Evolutionary conservation across 2,888 invertebrate species (phyloP), one percentile per base, ranked within the genome.

Genomic region (Cacoxenus indagator): DNA sequence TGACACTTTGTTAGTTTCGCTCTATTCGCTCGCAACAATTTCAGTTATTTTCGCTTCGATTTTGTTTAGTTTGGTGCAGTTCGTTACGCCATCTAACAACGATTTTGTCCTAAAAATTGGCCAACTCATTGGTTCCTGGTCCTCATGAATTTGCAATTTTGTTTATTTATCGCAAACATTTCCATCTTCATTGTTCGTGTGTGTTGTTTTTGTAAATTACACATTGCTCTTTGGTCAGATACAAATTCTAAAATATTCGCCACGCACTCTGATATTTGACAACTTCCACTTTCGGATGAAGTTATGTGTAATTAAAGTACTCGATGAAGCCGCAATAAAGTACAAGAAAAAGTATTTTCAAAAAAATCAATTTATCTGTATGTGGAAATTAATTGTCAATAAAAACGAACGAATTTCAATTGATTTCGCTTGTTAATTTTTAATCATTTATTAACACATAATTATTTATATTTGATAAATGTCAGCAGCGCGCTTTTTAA

Each of bases 381-480:
- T 37, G 37, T 37, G 14, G 2, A 37, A 4, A 37, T 37, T 37
- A 11, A 37, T 37, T 8, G 37, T 37, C 37, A 37, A 37, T 37
- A 37, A 37, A 37, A 11, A 37, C 37, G 37, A 48, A 17, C 17
- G 48, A 26, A 57, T 29, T 57, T 27, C 26, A 29, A 57, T 57
- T 57, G 14, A 26, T 57, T 57, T 57, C 29, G 4, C 57, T 14
- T 57, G 29, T 76, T 71, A 73, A 81, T 76, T 73, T 72, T 71
- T 67, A 64, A 67, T 51, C 67, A 64, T 67, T 45, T 72, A 74
- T 77, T 77, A 81, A 75, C 75, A 78, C 73, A 64, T 73, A 67
- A 70, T 76, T 73, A 78, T 71, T 68, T 65, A 67, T 74, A 70
- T 68, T 72, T 72, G 74, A 73, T 73, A 73, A 73, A 70, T 68